Percentiles rank a stretch among this genome's conserved stretches.
Evolutionary conservation across 2,797 vertebrate species (phyloP).

Genomic region (Ptychobarbus kaznakovi): DNA sequence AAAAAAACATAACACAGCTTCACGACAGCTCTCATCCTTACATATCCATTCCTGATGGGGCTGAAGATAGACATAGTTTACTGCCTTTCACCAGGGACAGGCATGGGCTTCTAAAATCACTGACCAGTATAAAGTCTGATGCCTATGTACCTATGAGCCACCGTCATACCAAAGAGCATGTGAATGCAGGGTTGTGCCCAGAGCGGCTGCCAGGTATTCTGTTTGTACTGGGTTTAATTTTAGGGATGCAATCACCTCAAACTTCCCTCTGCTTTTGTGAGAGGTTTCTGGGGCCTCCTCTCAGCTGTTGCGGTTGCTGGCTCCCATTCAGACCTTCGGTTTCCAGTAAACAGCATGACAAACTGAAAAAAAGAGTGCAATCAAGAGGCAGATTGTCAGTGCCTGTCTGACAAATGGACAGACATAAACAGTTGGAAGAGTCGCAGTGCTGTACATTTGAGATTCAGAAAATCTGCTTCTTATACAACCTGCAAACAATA

Average conservation of each 20-base stretch:
- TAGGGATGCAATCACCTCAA: slow-evolving; percentile 57
- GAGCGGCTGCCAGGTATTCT: slow-evolving; percentile 60
- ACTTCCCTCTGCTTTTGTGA: slow-evolving; percentile 47
- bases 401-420: slow-evolving; percentile 38
- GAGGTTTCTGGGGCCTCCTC: slow-evolving; percentile 58
- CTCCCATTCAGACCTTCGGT: slow-evolving; percentile 50
- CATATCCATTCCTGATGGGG: background rate
- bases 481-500: background rate
- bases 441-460: background rate
- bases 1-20: slow-evolving; percentile 1
- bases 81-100: background rate
- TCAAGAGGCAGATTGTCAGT: slow-evolving; percentile 31
- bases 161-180: slow-evolving; percentile 52
- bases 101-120: slow-evolving; percentile 13
- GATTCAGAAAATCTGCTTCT: background rate
- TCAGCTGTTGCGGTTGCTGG: slow-evolving; percentile 64
- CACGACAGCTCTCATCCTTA: background rate
- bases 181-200: slow-evolving; percentile 43
- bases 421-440: slow-evolving; percentile 27
- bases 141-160: background rate
- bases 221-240: slow-evolving; percentile 62
- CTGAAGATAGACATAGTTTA: slow-evolving; percentile 14
- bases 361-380: slow-evolving; percentile 40
- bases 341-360: slow-evolving; percentile 63
- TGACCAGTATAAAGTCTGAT: slow-evolving; percentile 21